These are phyloP conservation scores for Delphinus delphis DNA, from an alignment of 2,113 vertebrate species.

Conservation along the genomic window DNA sequence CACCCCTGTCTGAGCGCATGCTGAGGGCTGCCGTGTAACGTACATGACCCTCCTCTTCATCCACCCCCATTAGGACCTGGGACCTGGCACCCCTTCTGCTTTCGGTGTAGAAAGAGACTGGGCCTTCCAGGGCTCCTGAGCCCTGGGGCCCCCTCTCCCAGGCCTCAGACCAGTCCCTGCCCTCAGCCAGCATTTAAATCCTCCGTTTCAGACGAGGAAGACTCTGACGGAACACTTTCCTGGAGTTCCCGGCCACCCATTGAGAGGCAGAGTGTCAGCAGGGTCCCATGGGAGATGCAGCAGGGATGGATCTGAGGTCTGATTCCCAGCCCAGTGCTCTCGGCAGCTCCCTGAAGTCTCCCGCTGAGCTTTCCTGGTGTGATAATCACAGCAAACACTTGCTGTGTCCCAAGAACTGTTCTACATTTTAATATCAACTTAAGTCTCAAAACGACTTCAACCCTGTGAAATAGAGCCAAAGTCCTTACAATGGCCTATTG, in stretches of 20 bases:
- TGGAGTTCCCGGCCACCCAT: background rate
- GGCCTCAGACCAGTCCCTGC: background rate
- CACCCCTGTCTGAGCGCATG: background rate
- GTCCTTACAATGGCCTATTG: background rate
- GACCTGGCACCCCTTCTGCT: background rate
- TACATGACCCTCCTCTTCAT: background rate
- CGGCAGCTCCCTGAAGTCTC: background rate
- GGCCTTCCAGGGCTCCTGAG: background rate
- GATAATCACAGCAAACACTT: background rate
- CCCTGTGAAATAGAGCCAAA: background rate
- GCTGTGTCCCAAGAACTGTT: background rate
- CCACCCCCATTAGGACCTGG: background rate
- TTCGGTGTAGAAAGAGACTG: background rate
- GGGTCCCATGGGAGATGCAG: background rate
- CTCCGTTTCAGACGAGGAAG: background rate
- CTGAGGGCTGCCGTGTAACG: rapidly evolving
- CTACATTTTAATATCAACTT: constrained; percentile 9
- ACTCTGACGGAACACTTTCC: background rate
- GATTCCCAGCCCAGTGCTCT: background rate
- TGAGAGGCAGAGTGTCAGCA: background rate
- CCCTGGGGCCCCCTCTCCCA: background rate
- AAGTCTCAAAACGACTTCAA: constrained; percentile 35
- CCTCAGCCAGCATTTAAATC: background rate
- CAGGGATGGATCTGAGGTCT: background rate
- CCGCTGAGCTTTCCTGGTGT: background rate